Evolutionary conservation across 2,888 invertebrate species (phyloP).

Genomic region (Agelastica alni): DNA sequence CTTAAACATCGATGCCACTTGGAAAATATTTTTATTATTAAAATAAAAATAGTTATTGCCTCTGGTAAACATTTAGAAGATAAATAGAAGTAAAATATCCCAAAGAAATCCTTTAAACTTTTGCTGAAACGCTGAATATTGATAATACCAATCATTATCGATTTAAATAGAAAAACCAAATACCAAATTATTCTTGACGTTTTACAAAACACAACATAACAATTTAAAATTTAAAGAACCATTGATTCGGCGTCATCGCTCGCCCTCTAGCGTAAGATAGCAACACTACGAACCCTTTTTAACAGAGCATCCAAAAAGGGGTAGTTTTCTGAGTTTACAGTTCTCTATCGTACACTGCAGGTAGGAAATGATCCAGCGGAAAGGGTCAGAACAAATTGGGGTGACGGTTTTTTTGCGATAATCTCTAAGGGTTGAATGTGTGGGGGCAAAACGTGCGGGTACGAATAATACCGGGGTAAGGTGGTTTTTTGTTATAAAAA

Average conservation of each 20-base stretch:
- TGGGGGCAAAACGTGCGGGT: conserved; percentile 13
- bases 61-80: too few relatives aligned
- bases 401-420: conserved; percentile 3
- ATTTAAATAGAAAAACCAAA: too few relatives aligned
- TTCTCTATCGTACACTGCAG: background rate
- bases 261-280: conserved; percentile 4
- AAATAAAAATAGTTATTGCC: too few relatives aligned
- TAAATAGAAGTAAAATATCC: too few relatives aligned
- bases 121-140: too few relatives aligned
- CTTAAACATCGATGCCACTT: too few relatives aligned
- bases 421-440: background rate
- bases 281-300: background rate
- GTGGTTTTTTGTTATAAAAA: background rate
- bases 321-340: conserved; percentile 10
- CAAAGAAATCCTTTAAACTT: too few relatives aligned
- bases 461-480: conserved; percentile 3
- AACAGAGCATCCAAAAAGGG: background rate
- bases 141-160: too few relatives aligned
- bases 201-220: too few relatives aligned
- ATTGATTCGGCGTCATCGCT: background rate
- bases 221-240: too few relatives aligned
- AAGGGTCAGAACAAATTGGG: background rate
- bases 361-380: background rate
- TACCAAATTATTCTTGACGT: too few relatives aligned
- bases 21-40: too few relatives aligned